Base-by-base conservation (phyloP, 2,113 vertebrate species). In the Centropristis striata region DNA sequence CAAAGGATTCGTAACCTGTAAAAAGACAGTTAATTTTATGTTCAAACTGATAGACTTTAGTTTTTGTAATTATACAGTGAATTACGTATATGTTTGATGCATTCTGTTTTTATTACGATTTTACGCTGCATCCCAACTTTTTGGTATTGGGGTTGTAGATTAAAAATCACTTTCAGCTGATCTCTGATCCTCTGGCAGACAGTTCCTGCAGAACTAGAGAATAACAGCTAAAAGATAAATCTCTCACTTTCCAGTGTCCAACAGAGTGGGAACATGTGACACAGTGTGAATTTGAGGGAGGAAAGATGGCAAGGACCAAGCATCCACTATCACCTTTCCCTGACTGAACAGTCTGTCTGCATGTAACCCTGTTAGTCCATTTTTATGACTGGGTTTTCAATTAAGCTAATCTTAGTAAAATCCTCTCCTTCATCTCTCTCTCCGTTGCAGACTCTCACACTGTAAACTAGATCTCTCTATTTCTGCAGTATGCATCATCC, bases 401-500 rank as follows among this genome's bases (percentile, higher is more conserved):
- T 15, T 5, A 42, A 42, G 11, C 25, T 58, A 15, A 58, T 55
- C 36, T n/a, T 9, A 25, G n/a, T 41, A 27, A 51, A 69, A 16
- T 47, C 14, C 53, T 59, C 14, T 27, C 53, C 7, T 55, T 42
- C 67, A 47, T 71, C 54, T 36, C 27, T 58, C n/a, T 1, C 27
- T 32, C 25, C 8, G 8, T 32, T 13, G 23, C 16, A 71, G 36
- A 36, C 4, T 1, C 18, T 58, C 15, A 32, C 53, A 21, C 9
- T 23, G 9, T 25, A 37, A 71, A 71, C 9, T 8, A 36, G 14
- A 2, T 58, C 54, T 59, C 28, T 15, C 25, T 8, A 50, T 50
- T 5, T 72, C 10, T 61, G 57, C 32, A n/a, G 6, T 27, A n/a
- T 61, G 36, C 44, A 61, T 61, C 70, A 50, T 60, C 44, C 28